Percentiles rank a stretch among this genome's conserved stretches.
Conservation (phyloP, 2,113 vertebrate species). For the Chaenocephalus aceratus region DNA sequence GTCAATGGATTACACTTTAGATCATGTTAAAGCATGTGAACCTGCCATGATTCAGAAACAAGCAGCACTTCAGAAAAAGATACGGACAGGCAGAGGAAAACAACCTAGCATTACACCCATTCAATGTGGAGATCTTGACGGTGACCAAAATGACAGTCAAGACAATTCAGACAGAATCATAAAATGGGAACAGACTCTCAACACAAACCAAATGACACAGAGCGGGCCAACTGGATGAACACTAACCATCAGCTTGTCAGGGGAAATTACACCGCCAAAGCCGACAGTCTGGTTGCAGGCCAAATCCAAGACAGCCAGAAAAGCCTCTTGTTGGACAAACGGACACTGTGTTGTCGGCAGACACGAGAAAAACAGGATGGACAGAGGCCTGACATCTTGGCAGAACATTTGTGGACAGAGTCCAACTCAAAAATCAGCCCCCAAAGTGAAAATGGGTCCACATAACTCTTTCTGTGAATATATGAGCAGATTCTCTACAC, state of each 20-base stretch:
- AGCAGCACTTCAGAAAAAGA: constrained; percentile 14
- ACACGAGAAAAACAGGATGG: constrained; percentile 40
- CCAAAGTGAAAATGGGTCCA: constrained; percentile 22
- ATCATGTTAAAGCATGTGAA: constrained; percentile 5
- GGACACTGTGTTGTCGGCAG: constrained; percentile 45
- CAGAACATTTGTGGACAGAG: constrained; percentile 35
- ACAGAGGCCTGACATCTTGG: constrained; percentile 42
- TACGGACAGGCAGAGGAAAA: constrained; percentile 17
- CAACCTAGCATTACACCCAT: constrained; percentile 28
- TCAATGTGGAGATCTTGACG: constrained; percentile 35
- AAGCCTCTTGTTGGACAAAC: constrained; percentile 42
- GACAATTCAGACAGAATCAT: constrained; percentile 46
- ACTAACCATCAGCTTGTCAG: constrained; percentile 57
- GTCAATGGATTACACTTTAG: constrained; percentile 6
- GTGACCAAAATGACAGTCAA: constrained; percentile 54
- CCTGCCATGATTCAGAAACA: constrained; percentile 21
- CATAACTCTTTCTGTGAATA: not conserved
- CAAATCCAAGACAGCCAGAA: constrained; percentile 59
- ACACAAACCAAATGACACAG: constrained; percentile 56
- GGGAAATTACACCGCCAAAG: constrained; percentile 63
- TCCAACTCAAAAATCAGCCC: constrained; percentile 28
- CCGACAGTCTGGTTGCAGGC: constrained; percentile 48
- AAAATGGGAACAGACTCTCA: constrained; percentile 55
- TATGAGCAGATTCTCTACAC: not conserved
- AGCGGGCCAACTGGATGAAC: constrained; percentile 31